Base-by-base conservation (phyloP, 64 coral and sea anemone genomes). In the Actinia tenebrosa region DNA sequence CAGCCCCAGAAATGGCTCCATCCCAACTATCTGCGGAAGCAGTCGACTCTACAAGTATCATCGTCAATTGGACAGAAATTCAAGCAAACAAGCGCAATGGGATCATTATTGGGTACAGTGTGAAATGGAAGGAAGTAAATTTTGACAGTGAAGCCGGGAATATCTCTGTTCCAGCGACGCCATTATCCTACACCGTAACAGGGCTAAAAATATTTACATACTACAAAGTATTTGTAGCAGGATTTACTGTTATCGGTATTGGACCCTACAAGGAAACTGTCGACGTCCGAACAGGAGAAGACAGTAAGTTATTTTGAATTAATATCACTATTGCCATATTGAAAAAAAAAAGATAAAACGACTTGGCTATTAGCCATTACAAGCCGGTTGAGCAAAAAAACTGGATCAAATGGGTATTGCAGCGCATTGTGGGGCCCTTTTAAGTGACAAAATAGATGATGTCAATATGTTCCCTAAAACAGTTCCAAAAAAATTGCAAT, bases 41-140 rank as follows among this genome's bases (percentile, higher is more conserved):
- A n/a, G 68, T 63, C 16, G 68, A 91, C 60, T 20, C 78, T 17
- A 91, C 90, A 17, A 83, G 81, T 44, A 22, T 87, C 47, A 45
- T 52, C 84, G 52, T 93, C 9, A 60, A 1, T 3, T 96, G 94
- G 94, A 20, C 52, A 52, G 71, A 71, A 46, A 86, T 90, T 47
- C 22, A 11, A 53, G 27, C 78, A 26, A n/a, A 63, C 14, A 59
- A 86, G 44, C 59, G 80, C 78, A 84, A 89, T 60, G 80, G 85
- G 22, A 60, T 86, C 18, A 88, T 93, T 18, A 20, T 91, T 20
- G 88, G 91, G 7, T 85, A 43, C n/a, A 25, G 20, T 6, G 22
- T 85, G 19, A 7, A 16, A 3, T 81, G 14, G 45, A 17, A 4
- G 2, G 46, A 56, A 82, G 80, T 2, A 46, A 46, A 14, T 13